Evolutionary conservation across 2,888 invertebrate species (phyloP), one percentile per base, ranked within the genome.

Genomic region (Dryocosmus kuriphilus): DNA sequence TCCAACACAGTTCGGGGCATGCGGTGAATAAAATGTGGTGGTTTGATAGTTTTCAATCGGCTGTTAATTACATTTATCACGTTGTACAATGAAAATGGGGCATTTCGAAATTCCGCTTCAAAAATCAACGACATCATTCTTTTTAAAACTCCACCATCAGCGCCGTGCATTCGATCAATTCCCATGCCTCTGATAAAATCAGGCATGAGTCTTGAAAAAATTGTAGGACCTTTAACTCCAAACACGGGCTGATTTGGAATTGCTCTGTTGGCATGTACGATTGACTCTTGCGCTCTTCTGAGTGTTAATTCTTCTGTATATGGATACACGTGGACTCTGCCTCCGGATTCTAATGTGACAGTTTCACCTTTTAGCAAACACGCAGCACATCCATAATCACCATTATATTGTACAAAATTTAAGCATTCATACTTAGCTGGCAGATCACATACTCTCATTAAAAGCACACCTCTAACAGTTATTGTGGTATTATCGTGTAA

Each of bases 11-110:
- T 60, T 2, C 77, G 77, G 4, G 82, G 82, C 79, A 83, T 77
- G 19, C 81, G 74, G 67, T 82, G 81, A 1, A 82, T 67, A 51
- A 81, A 82, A 77, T 81, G 80, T 27, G 80, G 82, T 22, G 80
- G 80, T 62, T 81, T 83, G 14, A 83, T 82, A 46, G 38, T 22
- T 55, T 27, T 71, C 35, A 83, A 67, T 63, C 75, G n/a, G 57
- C 6, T 51, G 75, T 82, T 80, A 35, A 83, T 77, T 4, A 80
- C 30, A n/a, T 80, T 57, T 14, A 77, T 75, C 14, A 79, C 46
- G 24, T 62, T 16, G 32, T 75, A 63, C 32, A 83, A 78, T 14
- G 80, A 83, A 79, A 79, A 81, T n/a, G 75, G 57, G 1, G 32
- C 27, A 22, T 2, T 3, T 22, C 75, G 41, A 67, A 67, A 81